These are phyloP conservation scores for Anagyrus pseudococci DNA, from an alignment of 2,888 invertebrate species.

Conservation along the genomic window DNA sequence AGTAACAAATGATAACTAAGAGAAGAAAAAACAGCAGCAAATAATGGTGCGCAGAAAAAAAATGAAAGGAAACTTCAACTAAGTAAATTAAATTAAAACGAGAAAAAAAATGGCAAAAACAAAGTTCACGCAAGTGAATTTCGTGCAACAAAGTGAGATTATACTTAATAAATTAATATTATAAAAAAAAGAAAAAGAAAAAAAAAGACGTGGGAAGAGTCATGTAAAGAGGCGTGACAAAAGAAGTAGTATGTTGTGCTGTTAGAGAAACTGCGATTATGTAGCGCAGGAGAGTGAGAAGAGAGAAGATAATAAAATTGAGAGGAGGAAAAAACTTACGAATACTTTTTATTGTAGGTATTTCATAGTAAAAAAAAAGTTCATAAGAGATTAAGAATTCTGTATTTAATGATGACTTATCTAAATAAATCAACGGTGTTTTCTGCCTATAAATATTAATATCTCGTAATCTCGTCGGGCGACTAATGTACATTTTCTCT, in stretches of 20 bases:
- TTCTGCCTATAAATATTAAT: conserved; percentile 57
- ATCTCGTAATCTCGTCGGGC: conserved; percentile 51
- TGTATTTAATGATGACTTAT: conserved; percentile 55
- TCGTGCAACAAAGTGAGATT: conserved; percentile 67
- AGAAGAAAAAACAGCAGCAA: conserved; percentile 37
- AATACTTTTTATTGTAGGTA: conserved; percentile 61
- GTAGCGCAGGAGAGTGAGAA: conserved; percentile 45
- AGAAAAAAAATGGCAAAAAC: conserved; percentile 41
- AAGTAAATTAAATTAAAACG: conserved; percentile 46
- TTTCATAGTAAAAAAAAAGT: conserved; percentile 55
- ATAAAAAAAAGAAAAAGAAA: conserved; percentile 56
- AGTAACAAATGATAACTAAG: conserved; percentile 41
- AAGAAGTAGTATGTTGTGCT: conserved; percentile 32
- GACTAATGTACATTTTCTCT: conserved; percentile 43
- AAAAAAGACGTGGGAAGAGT: conserved; percentile 10
- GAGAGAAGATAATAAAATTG: conserved; percentile 42
- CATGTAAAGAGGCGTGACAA: conserved; percentile 13
- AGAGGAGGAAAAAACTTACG: conserved; percentile 49
- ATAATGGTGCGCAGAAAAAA: conserved; percentile 39
- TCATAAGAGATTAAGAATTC: conserved; percentile 50
- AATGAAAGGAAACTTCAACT: conserved; percentile 49
- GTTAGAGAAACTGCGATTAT: conserved; percentile 43
- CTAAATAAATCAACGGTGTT: conserved; percentile 59
- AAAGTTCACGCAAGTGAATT: conserved; percentile 54
- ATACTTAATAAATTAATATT: conserved; percentile 60